Base-by-base conservation (phyloP, 2,888 invertebrate genomes). In the Sarcophaga rosellei region DNA sequence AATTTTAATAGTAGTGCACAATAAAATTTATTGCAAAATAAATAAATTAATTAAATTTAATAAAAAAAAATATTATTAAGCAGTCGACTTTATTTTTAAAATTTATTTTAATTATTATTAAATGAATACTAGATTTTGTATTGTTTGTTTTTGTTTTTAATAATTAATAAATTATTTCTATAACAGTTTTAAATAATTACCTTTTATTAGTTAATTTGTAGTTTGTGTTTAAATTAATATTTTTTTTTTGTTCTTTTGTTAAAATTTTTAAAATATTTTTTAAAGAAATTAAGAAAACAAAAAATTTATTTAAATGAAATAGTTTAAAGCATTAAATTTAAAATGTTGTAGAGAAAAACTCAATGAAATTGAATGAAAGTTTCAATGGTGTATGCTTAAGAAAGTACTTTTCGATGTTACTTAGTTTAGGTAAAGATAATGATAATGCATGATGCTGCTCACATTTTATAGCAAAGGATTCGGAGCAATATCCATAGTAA, bases 11-110 rank as follows among this genome's bases (percentile, higher is more conserved):
- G 65, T 59, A 72, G 84, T 76, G 80, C 80, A 53, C 23, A 75
- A 65, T 74, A 79, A 59, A 72, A 65, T 25, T 65, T 75, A 68
- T 82, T 82, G 70, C 69, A 68, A 79, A 76, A 79, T 20, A 77
- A 73, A 72, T 59, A 21, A 57, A 3, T 57, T 25, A 70, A 61
- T 66, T 20, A 61, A 77, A 74, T 20, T 61, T 72, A 74, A 65
- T 59, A 66, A 57, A 65, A 80, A 68, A 66, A 44, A 63, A 57
- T 59, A 35, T n/a, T 15, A 10, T 20, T 62, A 70, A 70, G 73
- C 73, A 75, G 45, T 68, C 25, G 59, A 25, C 11, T 44, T 45
- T 63, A 25, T 20, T 61, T 63, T 70, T 44, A 68, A 4, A 12
- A n/a, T 79, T 12, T 15, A 75, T 65, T 57, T 59, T 35, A 47